Evolutionary conservation across 2,797 vertebrate genomes (phyloP), one percentile per base, ranked within the genome.

Genomic region (Microctenopoma lineatum): DNA sequence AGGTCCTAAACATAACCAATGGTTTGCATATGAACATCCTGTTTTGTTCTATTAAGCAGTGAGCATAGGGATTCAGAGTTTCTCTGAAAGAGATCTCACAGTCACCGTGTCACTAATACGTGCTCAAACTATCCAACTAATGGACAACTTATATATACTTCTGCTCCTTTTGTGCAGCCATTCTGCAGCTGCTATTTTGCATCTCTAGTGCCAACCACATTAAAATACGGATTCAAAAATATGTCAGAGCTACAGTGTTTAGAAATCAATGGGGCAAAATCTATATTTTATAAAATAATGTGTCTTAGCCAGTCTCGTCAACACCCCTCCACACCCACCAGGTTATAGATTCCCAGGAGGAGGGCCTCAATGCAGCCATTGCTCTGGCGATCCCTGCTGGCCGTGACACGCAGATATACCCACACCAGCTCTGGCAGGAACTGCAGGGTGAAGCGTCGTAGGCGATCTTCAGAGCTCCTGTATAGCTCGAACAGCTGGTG

Each of bases 401-500:
- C 94, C 27, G 96, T 97, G 74, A 97, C 87, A 18, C 96, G 95
- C 77, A 99, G 93, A 80, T 99, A 99, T 38, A 98, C 95, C 96
- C 96, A 99, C 83, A 99, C 95, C 86, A 99, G 84, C 88, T 98
- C 98, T 1, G 98, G 98, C 73, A 99, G 91, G 80, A 99, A 99
- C 66, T 99, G 98, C 85, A 99, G 86, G 0, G 98, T 99, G 92
- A 99, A 99, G 72, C 96, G 96, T 51, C 96, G 96, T 66, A 99
- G 94, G 14, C 95, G 94, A 77, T 96, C 94, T 78, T 98, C 96
- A 4, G 96, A 95, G 86, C 97, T 98, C 60, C 98, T 96, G 82
- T 98, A 98, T 25, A 99, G 92, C 89, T 99, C 97, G 66, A 99
- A 99, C 53, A 99, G 95, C 87, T 99, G 98, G 90, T 99, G 96